phyloP scores from a whole-genome alignment of 37 sponge, comb jelly and placozoan species.

The Chondrosia reniformis region DNA sequence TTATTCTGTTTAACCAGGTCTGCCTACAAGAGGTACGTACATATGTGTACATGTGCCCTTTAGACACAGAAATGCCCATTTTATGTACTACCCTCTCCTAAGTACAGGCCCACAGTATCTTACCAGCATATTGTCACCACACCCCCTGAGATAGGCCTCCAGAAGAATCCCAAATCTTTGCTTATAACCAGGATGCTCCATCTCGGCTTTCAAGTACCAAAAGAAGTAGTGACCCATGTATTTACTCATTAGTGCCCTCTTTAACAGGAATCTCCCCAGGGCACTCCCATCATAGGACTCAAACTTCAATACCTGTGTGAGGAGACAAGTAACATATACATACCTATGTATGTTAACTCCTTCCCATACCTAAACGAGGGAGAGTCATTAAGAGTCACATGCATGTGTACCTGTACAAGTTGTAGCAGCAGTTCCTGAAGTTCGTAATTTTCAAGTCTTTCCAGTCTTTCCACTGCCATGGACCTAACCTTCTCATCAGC shows the following conservation, averaged over 20 bases:
- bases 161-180: constrained; percentile 85
- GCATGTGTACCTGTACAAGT: constrained; percentile 70
- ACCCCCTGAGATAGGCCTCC: constrained; percentile 86
- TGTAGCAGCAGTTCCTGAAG: constrained; percentile 73
- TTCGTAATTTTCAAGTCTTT: constrained; percentile 68
- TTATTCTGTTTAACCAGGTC: constrained; percentile 66
- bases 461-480: constrained; percentile 73
- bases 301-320: constrained; percentile 61
- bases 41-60: too few species aligned
- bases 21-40: too few species aligned
- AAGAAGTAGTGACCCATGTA: constrained; percentile 88
- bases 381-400: constrained; percentile 28
- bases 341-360: neutral
- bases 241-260: constrained; percentile 81
- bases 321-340: neutral
- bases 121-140: constrained; percentile 79
- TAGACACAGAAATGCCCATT: too few species aligned
- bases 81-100: too few species aligned
- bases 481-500: constrained; percentile 87
- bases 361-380: neutral
- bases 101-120: constrained; percentile 11
- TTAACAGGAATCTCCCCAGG: constrained; percentile 75
- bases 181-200: constrained; percentile 81
- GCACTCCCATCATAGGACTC: constrained; percentile 88
- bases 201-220: constrained; percentile 92